Base-by-base conservation (phyloP, 2,113 vertebrate species). In the Myocastor coypus region DNA sequence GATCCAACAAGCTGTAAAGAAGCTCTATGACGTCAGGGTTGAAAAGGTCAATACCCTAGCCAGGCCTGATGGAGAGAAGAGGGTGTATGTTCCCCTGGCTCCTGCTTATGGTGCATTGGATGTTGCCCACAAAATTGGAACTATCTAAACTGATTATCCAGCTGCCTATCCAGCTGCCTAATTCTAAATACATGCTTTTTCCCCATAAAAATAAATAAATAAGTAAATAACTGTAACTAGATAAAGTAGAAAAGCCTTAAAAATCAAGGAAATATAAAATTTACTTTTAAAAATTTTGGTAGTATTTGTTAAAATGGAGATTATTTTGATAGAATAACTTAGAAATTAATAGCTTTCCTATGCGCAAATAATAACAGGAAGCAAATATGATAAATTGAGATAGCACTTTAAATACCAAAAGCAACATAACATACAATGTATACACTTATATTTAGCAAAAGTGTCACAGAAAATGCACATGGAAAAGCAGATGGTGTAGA, bases 231-330 rank as follows among this genome's bases (percentile, higher is more conserved):
- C 55, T 89, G 8, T 69, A 40, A 50, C 73, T 30, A 80, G 30
- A 81, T 22, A 87, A 91, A 87, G 7, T 16, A 71, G 91, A 85
- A 14, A 91, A 78, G 9, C 8, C 85, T 82, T 89, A 82, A 86
- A 75, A 89, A 40, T 30, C 13, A 63, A 19, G 52, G 68, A 91
- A 1, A 83, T 37, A 3, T 34, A 61, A 69, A 52, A 71, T 52
- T 82, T 32, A n/a, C 42, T n/a, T 28, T 77, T 34, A 46, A 40
- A 61, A 83, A 88, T 57, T 52, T 2, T 64, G 1, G 42, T 1
- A 26, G 0, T 40, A 7, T 61, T 75, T 84, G n/a, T 63, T 80
- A 92, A 20, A 81, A 16, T 42, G 5, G 30, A 55, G 46, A 4
- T 34, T 42, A 57, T 59, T 84, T 91, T 66, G 68, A 57, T 42